Evolutionary conservation across 2,797 vertebrate species (phyloP), one percentile per base, ranked within the genome.

Genomic region (Ctenochaetus hawaiiensis): DNA sequence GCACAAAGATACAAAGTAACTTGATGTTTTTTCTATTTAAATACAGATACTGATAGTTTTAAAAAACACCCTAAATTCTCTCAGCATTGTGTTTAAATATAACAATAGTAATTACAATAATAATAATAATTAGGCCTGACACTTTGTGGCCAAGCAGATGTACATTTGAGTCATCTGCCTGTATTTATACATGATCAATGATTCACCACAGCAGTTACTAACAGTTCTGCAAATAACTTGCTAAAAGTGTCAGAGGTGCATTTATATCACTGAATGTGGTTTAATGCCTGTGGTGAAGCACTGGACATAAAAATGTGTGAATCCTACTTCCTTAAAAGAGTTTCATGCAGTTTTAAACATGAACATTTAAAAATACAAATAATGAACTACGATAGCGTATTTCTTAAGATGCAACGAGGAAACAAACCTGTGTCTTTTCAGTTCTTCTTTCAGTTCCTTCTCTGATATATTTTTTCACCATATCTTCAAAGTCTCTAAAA

Each of bases 381-480:
- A 13, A 22, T 43, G 5, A 0, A 4, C 13, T 20, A 7, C 1
- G 13, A 1, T 3, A 7, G 44, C 59, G 3, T 13, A 65, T 80
- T 62, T 78, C 34, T 41, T 73, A 23, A 8, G 10, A 17, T n/a
- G 5, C 1, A 14, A 72, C 16, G 23, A 59, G 9, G 62, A 66
- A 56, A 64, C 1, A 1, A 69, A 53, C 37, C 11, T 10, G 16
- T 26, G 4, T 9, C 6, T 11, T 63, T 48, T 10, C 10, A 39
- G 49, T 83, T 88, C 59, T 39, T 53, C 62, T 86, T 89, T 88
- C 78, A 76, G 52, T 82, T 90, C 76, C 62, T 54, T 37, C 7
- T 7, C 12, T 23, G 30, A 73, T 20, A 45, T 18, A 43, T 52
- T 45, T 48, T 30, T 20, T 20, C 7, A 20, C 11, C 5, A 18